Evolutionary conservation across 2,797 vertebrate species (phyloP).

Genomic region (Tympanoctomys barrerae): DNA sequence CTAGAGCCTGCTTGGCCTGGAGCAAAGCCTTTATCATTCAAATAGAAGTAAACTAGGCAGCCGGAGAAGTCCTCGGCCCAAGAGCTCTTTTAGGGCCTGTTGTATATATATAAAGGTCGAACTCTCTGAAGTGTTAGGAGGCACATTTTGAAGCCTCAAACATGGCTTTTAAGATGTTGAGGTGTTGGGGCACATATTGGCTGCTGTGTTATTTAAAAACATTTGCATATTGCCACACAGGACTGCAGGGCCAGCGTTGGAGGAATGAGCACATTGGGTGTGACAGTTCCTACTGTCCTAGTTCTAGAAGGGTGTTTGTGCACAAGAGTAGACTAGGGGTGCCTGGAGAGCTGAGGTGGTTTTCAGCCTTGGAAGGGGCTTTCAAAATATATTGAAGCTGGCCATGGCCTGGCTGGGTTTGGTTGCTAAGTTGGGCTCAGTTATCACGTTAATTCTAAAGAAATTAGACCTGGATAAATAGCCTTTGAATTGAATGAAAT

Average conservation of each 20-base stretch:
- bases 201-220: slow-evolving; percentile 27
- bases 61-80: not conserved
- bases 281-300: not conserved
- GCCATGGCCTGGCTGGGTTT: slow-evolving; percentile 54
- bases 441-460: slow-evolving; percentile 76
- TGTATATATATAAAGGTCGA: not conserved
- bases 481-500: slow-evolving; percentile 76
- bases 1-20: not conserved
- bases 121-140: slow-evolving; percentile 54
- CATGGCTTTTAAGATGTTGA: slow-evolving; percentile 51
- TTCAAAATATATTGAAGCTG: not conserved
- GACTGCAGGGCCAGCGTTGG: not conserved
- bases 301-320: not conserved
- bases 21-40: slow-evolving; percentile 74
- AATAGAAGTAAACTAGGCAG: slow-evolving; percentile 53
- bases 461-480: slow-evolving; percentile 80
- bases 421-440: slow-evolving; percentile 77
- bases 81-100: not conserved
- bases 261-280: not conserved
- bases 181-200: slow-evolving; percentile 3
- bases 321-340: not conserved
- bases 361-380: not conserved
- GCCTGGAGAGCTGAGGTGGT: not conserved
- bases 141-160: slow-evolving; percentile 43
- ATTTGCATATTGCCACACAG: not conserved